A percentile compares a stretch with the other conserved stretches of the same genome.
Evolutionary conservation across 2,113 vertebrate genomes (phyloP).

Genomic region (Pandion haliaetus): DNA sequence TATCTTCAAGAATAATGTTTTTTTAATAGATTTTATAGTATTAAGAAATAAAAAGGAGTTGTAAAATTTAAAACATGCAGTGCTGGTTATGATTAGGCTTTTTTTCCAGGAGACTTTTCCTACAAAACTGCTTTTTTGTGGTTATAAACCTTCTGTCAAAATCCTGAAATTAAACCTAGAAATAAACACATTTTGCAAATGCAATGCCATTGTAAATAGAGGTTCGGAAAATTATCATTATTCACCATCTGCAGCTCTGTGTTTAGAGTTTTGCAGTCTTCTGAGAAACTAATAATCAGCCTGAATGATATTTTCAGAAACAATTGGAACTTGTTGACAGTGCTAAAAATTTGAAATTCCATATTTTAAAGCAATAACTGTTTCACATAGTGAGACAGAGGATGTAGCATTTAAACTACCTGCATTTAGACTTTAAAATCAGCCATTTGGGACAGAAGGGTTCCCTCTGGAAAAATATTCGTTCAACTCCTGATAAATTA

Average conservation of each 20-base stretch:
- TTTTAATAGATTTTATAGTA: background rate
- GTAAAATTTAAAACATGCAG: background rate
- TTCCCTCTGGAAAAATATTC: conserved; percentile 29
- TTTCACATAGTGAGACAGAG: background rate
- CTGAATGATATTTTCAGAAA: background rate
- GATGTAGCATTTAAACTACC: background rate
- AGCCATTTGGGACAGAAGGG: background rate
- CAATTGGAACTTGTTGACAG: conserved; percentile 33
- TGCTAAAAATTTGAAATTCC: background rate
- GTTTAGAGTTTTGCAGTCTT: background rate
- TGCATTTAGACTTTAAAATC: conserved; percentile 10
- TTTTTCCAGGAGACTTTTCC: background rate
- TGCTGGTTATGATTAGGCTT: background rate
- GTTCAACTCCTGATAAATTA: conserved; percentile 35
- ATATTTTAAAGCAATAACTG: conserved; percentile 9
- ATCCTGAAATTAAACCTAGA: background rate
- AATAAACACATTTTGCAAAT: background rate
- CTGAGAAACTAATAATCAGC: background rate
- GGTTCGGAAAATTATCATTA: background rate
- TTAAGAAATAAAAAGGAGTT: background rate
- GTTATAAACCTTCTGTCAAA: background rate
- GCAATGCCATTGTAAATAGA: background rate
- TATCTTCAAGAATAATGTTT: background rate
- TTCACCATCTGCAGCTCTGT: background rate
- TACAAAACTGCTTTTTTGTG: background rate